phyloP scores from a whole-genome alignment of 2,113 vertebrate species.

The Tamias sibiricus region DNA sequence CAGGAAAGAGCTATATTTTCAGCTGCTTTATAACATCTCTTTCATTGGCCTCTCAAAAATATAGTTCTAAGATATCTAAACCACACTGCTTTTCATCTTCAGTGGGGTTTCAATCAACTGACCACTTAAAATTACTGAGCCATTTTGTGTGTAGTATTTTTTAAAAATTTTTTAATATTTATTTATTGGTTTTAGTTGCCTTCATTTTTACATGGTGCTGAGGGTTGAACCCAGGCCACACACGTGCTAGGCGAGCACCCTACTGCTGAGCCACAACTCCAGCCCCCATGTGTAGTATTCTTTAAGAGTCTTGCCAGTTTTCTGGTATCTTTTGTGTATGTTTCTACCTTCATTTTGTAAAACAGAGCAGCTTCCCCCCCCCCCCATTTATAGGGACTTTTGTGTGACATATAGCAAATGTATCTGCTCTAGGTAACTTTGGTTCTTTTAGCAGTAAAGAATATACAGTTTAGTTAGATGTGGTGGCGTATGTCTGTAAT shows the following conservation, averaged over 20 bases:
- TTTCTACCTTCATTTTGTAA: constrained; percentile 29
- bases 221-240: too few species aligned
- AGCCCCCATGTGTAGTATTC: neutral
- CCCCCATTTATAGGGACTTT: neutral
- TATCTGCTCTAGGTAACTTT: neutral
- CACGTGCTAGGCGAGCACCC: too few species aligned
- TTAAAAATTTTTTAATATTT: too few species aligned
- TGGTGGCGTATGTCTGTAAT: neutral
- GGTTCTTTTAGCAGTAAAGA: neutral
- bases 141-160: neutral
- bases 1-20: constrained; percentile 40
- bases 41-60: constrained; percentile 22
- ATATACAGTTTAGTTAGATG: neutral
- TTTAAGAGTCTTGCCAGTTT: constrained; percentile 29
- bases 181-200: too few species aligned
- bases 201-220: too few species aligned
- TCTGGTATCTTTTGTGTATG: constrained; percentile 25
- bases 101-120: constrained; percentile 29
- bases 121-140: constrained; percentile 33
- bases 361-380: neutral
- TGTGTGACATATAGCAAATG: neutral
- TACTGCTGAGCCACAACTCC: too few species aligned
- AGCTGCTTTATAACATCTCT: neutral
- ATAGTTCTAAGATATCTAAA: constrained; percentile 42
- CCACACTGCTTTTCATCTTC: constrained; percentile 27